These are phyloP conservation scores for Centropus unirufus DNA, from an alignment of 2,113 vertebrate genomes.

Conservation along the genomic window DNA sequence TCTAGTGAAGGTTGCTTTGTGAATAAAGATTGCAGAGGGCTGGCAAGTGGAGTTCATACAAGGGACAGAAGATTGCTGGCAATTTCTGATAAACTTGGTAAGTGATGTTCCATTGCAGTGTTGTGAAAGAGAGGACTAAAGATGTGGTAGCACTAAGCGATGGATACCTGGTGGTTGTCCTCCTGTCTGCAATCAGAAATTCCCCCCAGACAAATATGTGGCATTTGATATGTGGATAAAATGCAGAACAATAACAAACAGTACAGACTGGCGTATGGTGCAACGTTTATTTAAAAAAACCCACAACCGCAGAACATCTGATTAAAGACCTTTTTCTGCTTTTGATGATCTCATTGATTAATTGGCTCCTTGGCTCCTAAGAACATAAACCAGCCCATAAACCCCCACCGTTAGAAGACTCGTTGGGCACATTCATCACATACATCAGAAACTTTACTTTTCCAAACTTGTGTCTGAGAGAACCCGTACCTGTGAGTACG, in stretches of 20 bases:
- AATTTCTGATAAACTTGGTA: neutral
- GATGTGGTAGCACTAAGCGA: neutral
- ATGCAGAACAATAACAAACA: neutral
- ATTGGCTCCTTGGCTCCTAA: neutral
- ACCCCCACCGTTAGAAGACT: neutral
- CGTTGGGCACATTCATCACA: neutral
- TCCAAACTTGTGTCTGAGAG: neutral
- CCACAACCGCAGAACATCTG: neutral
- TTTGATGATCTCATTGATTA: neutral
- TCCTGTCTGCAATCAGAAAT: neutral
- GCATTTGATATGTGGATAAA: neutral
- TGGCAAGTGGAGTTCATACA: neutral
- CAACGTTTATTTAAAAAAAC: neutral
- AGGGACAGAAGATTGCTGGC: neutral
- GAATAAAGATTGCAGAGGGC: neutral
- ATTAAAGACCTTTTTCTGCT: neutral
- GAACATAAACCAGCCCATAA: neutral
- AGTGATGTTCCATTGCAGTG: neutral
- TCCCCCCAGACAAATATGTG: neutral
- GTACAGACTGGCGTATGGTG: neutral
- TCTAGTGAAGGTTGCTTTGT: neutral
- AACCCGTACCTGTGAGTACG: fast-evolving
- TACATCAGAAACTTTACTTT: neutral
- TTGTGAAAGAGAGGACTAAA: neutral
- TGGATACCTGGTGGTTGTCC: neutral